These are phyloP conservation scores for Gadus chalcogrammus DNA, from an alignment of 2,113 vertebrate species.

Conservation along the genomic window DNA sequence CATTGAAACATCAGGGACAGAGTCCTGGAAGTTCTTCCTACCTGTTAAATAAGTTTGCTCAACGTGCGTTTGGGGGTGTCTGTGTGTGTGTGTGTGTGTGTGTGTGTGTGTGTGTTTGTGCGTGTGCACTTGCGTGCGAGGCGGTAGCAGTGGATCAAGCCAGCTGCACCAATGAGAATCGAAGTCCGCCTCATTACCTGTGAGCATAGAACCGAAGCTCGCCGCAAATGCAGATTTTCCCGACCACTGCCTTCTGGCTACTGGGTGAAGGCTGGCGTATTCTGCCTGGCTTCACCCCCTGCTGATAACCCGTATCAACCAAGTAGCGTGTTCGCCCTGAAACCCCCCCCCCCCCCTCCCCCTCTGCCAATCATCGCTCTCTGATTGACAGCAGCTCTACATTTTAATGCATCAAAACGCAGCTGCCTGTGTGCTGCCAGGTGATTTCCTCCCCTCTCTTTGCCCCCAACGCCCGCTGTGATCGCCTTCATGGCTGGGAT, in stretches of 20 bases:
- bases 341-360: too few relatives aligned
- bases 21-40: too few relatives aligned
- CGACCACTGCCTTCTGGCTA: constrained; percentile 33
- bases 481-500: not conserved
- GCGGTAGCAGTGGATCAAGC: constrained; percentile 37
- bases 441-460: not conserved
- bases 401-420: constrained; percentile 8
- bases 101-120: too few relatives aligned
- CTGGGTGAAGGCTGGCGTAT: constrained; percentile 9
- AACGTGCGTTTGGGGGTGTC: too few relatives aligned
- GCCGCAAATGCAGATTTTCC: constrained; percentile 47
- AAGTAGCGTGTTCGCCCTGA: constrained; percentile 31
- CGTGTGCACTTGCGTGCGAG: not conserved
- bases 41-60: too few relatives aligned
- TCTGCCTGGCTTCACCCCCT: constrained; percentile 16
- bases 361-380: constrained; percentile 17
- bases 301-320: constrained; percentile 32
- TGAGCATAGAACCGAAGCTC: constrained; percentile 27
- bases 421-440: constrained; percentile 1
- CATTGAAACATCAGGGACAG: too few relatives aligned
- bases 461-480: too few relatives aligned
- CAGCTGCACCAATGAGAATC: constrained; percentile 37
- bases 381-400: constrained; percentile 21
- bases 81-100: too few relatives aligned
- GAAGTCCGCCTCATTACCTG: constrained; percentile 43